Evolutionary conservation across 2,888 invertebrate species (phyloP).

Genomic region (Rhamphomyia laevipes): DNA sequence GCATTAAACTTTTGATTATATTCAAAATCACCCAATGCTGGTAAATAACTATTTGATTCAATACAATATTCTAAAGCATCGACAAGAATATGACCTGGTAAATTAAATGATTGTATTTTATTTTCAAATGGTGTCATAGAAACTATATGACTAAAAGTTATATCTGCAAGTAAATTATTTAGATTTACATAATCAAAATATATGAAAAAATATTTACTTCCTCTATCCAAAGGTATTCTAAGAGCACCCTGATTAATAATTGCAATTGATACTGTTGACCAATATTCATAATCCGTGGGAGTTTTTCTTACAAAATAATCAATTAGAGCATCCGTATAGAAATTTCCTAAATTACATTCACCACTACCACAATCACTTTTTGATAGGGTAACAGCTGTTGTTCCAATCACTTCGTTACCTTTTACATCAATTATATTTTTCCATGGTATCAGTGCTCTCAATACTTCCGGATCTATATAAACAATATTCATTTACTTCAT

Average conservation of each 20-base stretch:
- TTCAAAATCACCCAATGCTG: not conserved
- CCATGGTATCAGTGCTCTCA: conserved; percentile 49
- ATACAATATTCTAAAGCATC: conserved; percentile 50
- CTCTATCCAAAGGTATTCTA: conserved; percentile 52
- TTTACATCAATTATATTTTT: conserved; percentile 43
- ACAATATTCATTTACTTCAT: not conserved
- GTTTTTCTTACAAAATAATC: conserved; percentile 36
- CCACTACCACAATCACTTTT: conserved; percentile 41
- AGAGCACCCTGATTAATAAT: conserved; percentile 58
- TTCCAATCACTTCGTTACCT: conserved; percentile 47
- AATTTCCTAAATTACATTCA: conserved; percentile 66
- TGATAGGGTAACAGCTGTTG: conserved; percentile 44
- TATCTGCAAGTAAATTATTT: conserved; percentile 39
- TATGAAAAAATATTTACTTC: conserved; percentile 36
- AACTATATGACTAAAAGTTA: conserved; percentile 57
- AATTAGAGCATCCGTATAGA: conserved; percentile 60
- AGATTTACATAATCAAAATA: not conserved
- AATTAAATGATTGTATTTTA: conserved; percentile 54
- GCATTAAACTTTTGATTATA: conserved; percentile 20
- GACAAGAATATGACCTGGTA: conserved; percentile 52
- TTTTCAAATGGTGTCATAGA: conserved; percentile 67
- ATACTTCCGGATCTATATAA: conserved; percentile 45
- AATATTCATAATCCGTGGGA: conserved; percentile 36
- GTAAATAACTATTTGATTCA: not conserved
- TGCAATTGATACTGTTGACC: conserved; percentile 57